A percentile compares a stretch with the other conserved stretches of the same genome.
Conservation (phyloP, 2,888 invertebrate species). For the Congeria kusceri region DNA sequence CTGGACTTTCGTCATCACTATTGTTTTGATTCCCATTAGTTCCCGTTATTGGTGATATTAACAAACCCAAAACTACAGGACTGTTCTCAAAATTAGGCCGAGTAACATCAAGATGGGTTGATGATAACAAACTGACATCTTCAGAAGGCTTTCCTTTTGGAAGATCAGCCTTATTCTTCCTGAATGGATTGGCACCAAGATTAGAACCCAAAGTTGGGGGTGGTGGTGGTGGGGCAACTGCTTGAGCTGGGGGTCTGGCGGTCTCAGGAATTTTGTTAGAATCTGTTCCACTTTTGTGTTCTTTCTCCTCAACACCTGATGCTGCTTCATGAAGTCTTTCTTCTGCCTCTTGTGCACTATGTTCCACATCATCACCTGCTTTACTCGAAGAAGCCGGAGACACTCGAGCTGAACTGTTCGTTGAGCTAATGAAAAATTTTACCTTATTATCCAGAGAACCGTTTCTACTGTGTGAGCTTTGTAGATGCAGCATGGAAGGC, state of each 20-base stretch:
- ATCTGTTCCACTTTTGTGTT: no score
- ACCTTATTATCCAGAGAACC: slow-evolving; percentile 69
- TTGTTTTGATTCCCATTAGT: slow-evolving; percentile 19
- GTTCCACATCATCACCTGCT: slow-evolving; percentile 20
- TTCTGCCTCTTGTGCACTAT: slow-evolving; percentile 13
- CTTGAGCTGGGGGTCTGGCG: slow-evolving; percentile 6
- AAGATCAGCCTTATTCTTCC: slow-evolving; percentile 41
- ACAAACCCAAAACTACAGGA: slow-evolving; percentile 55
- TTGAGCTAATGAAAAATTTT: slow-evolving; percentile 72
- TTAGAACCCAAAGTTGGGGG: slow-evolving; percentile 10
- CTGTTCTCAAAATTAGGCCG: slow-evolving; percentile 50
- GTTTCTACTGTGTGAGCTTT: slow-evolving; percentile 60
- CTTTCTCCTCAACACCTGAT: no score
- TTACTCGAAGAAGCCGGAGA: slow-evolving; percentile 53
- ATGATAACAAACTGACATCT: slow-evolving; percentile 47
- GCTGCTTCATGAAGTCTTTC: background rate
- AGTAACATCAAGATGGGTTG: slow-evolving; percentile 56
- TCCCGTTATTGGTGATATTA: slow-evolving; percentile 56
- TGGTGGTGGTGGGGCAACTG: slow-evolving; percentile 43
- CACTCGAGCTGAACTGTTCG: slow-evolving; percentile 63
- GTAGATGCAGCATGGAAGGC: slow-evolving; percentile 11
- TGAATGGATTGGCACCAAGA: slow-evolving; percentile 62
- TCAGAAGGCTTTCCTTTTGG: background rate
- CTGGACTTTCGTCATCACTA: slow-evolving; percentile 22
- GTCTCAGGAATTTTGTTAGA: background rate